A percentile compares a stretch with the other conserved stretches of the same genome.
phyloP scores from a whole-genome alignment of 2,888 invertebrate species.

The Diarsia rubi region DNA sequence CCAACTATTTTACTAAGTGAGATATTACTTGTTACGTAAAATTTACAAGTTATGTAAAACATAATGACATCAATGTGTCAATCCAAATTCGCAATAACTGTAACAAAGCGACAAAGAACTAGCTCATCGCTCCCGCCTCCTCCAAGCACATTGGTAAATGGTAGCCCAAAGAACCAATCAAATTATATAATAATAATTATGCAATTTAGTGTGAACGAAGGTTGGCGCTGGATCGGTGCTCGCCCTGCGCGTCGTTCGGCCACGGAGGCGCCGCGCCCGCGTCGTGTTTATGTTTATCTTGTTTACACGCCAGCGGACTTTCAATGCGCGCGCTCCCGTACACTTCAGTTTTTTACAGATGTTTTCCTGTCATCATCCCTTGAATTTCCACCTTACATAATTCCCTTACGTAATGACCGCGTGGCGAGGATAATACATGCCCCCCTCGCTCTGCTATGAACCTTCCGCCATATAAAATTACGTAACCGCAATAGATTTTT shows the following conservation, averaged over 20 bases:
- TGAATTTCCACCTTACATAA: constrained; percentile 76
- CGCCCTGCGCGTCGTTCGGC: constrained; percentile 34
- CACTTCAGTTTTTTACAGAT: constrained; percentile 42
- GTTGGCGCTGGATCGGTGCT: constrained; percentile 42
- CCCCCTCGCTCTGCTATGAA: constrained; percentile 54
- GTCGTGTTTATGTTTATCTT: constrained; percentile 65
- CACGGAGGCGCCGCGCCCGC: constrained; percentile 37
- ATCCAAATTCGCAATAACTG: constrained; percentile 38
- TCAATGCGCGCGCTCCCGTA: constrained; percentile 49
- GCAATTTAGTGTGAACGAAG: constrained; percentile 59
- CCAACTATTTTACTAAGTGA: neutral
- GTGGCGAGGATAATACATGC: constrained; percentile 71
- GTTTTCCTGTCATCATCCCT: constrained; percentile 68
- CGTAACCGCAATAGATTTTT: constrained; percentile 65
- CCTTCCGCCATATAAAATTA: constrained; percentile 65
- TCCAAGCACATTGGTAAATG: constrained; percentile 18
- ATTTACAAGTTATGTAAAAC: constrained; percentile 50
- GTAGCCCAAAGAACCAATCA: constrained; percentile 36
- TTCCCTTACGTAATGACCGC: constrained; percentile 85
- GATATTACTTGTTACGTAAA: constrained; percentile 54
- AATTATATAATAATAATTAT: constrained; percentile 62
- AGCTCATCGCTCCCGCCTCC: constrained; percentile 24
- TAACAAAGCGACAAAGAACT: constrained; percentile 32
- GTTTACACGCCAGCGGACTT: constrained; percentile 61
- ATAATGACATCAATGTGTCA: constrained; percentile 38